These are phyloP conservation scores for Gadopsis marmoratus DNA, from an alignment of 2,797 vertebrate species.

Conservation along the genomic window DNA sequence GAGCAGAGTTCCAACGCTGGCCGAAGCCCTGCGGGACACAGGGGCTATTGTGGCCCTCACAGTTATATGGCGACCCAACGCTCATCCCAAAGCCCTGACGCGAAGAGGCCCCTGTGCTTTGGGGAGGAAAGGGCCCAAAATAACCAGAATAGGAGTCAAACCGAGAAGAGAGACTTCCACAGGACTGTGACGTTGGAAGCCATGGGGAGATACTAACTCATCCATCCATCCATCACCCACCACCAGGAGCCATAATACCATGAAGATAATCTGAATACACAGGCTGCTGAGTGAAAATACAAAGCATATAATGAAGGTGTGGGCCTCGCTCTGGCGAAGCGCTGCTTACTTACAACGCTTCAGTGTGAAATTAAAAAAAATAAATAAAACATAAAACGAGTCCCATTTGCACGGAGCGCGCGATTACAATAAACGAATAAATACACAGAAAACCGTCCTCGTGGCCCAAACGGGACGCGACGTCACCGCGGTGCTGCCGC, in stretches of 20 bases:
- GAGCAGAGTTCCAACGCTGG: not conserved
- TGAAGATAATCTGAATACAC: not conserved
- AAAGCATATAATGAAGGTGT: no score
- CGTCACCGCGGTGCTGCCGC: slow-evolving; percentile 19
- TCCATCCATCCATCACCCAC: not conserved
- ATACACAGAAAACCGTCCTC: slow-evolving; percentile 24
- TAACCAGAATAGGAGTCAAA: not conserved
- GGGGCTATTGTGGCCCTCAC: slow-evolving; percentile 66
- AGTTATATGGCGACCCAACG: slow-evolving; percentile 44
- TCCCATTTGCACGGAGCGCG: not conserved
- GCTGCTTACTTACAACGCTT: not conserved
- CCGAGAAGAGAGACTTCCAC: no score
- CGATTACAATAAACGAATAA: no score
- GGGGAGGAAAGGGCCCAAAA: not conserved
- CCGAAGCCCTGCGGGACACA: slow-evolving; percentile 50
- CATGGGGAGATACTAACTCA: not conserved
- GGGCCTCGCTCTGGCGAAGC: fast-evolving
- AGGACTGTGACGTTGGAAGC: no score
- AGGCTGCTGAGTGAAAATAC: no score
- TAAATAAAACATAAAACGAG: no score
- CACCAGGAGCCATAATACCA: not conserved
- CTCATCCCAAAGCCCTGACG: slow-evolving; percentile 24
- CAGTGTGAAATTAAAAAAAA: not conserved
- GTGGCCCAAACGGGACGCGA: slow-evolving; percentile 42
- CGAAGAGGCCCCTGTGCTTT: slow-evolving; percentile 16